These are phyloP conservation scores for Acleris laterana DNA, from an alignment of 2,888 invertebrate genomes.

Conservation along the genomic window DNA sequence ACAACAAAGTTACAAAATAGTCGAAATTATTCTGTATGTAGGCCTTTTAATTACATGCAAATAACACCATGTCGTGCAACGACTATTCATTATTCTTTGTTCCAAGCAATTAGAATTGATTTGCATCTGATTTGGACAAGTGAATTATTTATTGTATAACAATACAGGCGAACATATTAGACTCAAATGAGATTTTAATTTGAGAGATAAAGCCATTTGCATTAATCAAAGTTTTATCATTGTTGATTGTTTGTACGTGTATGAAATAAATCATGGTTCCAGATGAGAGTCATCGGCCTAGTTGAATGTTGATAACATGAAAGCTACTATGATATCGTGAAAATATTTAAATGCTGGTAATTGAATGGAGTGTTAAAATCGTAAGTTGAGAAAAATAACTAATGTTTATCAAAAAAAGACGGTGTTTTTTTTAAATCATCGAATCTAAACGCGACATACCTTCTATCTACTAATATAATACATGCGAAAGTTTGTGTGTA, in stretches of 20 bases:
- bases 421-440: no score
- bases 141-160: constrained; percentile 37
- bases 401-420: no score
- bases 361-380: no score
- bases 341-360: no score
- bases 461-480: no score
- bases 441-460: no score
- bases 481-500: no score
- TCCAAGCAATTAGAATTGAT: constrained; percentile 32
- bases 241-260: constrained; percentile 15
- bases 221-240: constrained; percentile 18
- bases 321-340: not conserved
- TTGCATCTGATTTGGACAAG: constrained; percentile 35
- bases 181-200: constrained; percentile 31
- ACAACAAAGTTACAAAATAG: constrained; percentile 29
- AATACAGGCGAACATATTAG: constrained; percentile 17
- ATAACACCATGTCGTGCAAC: constrained; percentile 34
- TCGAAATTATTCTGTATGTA: constrained; percentile 35
- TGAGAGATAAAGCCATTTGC: constrained; percentile 25
- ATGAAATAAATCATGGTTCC: constrained; percentile 1
- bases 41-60: constrained; percentile 43
- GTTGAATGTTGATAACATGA: not conserved
- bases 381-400: no score
- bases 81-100: constrained; percentile 35
- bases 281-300: constrained; percentile 16